These are phyloP conservation scores for Xiphorhynchus elegans DNA, from an alignment of 2,113 vertebrate genomes.

Conservation along the genomic window DNA sequence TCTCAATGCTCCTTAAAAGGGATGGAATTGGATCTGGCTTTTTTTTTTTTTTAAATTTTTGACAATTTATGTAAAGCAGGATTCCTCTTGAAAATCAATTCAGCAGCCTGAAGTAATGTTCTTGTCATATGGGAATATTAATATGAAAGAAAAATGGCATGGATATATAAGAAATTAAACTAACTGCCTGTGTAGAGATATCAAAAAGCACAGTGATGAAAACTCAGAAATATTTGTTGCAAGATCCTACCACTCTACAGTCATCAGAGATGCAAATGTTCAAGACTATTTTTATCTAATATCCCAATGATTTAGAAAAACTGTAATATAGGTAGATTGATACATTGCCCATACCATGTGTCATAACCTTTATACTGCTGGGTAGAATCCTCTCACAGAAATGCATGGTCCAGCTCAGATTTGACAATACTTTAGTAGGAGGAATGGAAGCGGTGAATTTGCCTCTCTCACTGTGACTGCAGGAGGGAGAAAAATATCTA, in stretches of 20 bases:
- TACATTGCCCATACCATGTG: background rate
- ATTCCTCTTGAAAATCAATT: conserved; percentile 60
- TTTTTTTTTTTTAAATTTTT: background rate
- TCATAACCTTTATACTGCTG: background rate
- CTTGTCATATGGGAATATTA: conserved; percentile 57
- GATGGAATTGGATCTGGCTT: background rate
- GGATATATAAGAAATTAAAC: conserved; percentile 54
- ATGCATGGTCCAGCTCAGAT: background rate
- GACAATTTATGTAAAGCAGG: conserved; percentile 38
- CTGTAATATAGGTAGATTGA: background rate
- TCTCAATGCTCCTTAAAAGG: background rate
- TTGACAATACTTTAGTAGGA: background rate
- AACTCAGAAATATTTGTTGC: conserved; percentile 5
- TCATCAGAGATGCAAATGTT: conserved; percentile 1
- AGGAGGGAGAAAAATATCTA: background rate
- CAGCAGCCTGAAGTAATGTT: conserved; percentile 29
- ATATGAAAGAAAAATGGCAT: conserved; percentile 56
- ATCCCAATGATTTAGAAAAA: background rate
- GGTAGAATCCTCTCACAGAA: background rate
- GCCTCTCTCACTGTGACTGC: background rate
- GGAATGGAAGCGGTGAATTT: background rate
- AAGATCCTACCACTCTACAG: background rate
- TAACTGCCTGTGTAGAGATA: background rate
- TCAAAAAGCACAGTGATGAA: conserved; percentile 7
- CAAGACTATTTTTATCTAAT: background rate